phyloP scores from a whole-genome alignment of 2,113 vertebrate species.

The Proterorhinus semilunaris region DNA sequence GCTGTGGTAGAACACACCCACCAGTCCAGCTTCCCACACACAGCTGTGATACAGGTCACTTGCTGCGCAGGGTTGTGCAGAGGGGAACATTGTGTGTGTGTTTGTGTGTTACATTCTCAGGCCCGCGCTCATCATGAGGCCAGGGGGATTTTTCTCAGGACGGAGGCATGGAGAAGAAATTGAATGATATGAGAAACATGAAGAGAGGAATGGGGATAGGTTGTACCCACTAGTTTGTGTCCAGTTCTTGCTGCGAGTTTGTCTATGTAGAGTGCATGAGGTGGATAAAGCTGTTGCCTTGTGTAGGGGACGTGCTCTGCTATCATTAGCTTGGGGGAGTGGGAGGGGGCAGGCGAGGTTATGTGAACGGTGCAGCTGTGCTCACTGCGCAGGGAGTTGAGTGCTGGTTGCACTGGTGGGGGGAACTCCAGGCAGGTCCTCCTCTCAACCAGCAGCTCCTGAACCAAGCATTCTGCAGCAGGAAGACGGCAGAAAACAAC shows the following conservation, averaged over 20 bases:
- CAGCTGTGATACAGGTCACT: constrained; percentile 73
- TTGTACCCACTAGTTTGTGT: constrained; percentile 65
- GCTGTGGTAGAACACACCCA: constrained; percentile 47
- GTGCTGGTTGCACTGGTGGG: constrained; percentile 35
- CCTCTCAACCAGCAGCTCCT: constrained; percentile 72
- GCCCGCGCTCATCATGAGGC: constrained; percentile 69
- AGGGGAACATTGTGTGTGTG: constrained; percentile 40
- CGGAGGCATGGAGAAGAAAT: constrained; percentile 64
- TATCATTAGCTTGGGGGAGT: constrained; percentile 77
- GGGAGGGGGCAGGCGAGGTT: constrained; percentile 79
- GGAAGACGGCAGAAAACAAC: constrained; percentile 53
- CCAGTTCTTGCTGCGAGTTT: constrained; percentile 8
- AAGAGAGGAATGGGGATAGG: constrained; percentile 51
- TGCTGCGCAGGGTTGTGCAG: constrained; percentile 41
- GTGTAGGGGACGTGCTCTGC: constrained; percentile 79
- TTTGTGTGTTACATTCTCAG: constrained; percentile 63
- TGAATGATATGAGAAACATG: constrained; percentile 72
- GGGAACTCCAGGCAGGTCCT: constrained; percentile 74
- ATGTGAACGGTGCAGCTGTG: constrained; percentile 82
- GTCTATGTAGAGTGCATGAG: constrained; percentile 60
- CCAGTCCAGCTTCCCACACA: constrained; percentile 65
- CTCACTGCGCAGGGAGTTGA: constrained; percentile 82
- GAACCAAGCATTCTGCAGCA: constrained; percentile 10
- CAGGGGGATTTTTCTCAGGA: constrained; percentile 74
- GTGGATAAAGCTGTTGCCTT: constrained; percentile 84